Base-by-base conservation (phyloP, 2,113 vertebrate species). In the Micronisus gabar region DNA sequence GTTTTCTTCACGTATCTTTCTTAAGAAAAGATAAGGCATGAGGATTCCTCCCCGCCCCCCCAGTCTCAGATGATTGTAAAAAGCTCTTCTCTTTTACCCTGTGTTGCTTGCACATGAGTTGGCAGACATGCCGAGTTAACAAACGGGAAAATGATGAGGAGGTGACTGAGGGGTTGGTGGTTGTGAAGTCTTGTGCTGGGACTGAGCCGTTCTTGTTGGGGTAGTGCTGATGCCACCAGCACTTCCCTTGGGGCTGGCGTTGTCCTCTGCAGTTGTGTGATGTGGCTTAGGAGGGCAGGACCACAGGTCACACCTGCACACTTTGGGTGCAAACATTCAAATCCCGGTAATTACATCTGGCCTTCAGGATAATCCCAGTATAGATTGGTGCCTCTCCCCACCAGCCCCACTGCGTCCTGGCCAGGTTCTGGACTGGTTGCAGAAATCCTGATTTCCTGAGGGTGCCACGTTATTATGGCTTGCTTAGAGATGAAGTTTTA, bases 231-330 rank as follows among this genome's bases (percentile, higher is more conserved):
- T 95, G 70, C 40, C 55, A 26, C 4, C 32, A 52, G n/a, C 32
- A 3, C 10, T 47, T 73, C 36, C 43, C 30, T 70, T 67, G 27
- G 34, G 34, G 36, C 34, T 30, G 12, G 19, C 23, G 0, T 20
- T 70, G 34, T 34, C 47, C 62, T 50, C 36, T 40, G 50, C 21
- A 45, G 15, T 21, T 76, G 20, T 36, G 20, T 43, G 40, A 68
- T 11, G 22, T 78, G 56, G 14, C 50, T 58, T 59, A 65, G 71
- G 30, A 61, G 29, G 56, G 32, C 59, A 50, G 20, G 50, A 26
- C n/a, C 12, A 7, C 0, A 2, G 40, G 48, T 25, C 70, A 40
- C 4, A n/a, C 66, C 58, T 75, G 56, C 14, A 20, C 0, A 0
- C 18, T 61, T 36, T 61, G 89, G 34, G 48, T 68, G 23, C 29